A percentile compares a stretch with the other conserved stretches of the same genome.
Evolutionary conservation across 2,888 invertebrate genomes (phyloP).

Genomic region (Melanargia galathea): DNA sequence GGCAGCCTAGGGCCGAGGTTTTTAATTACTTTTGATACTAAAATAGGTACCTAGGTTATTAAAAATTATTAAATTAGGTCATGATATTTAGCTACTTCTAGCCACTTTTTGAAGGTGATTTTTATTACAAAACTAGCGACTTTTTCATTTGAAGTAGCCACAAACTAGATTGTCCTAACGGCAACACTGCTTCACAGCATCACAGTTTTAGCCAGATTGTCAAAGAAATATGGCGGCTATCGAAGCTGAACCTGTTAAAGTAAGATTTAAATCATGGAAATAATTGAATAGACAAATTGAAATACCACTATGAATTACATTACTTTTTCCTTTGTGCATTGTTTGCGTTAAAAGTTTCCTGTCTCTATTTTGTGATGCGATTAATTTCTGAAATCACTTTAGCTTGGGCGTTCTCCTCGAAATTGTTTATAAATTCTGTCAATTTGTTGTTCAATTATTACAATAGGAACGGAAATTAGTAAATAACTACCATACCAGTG

Average conservation of each 20-base stretch:
- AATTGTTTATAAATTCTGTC: slow-evolving; percentile 36
- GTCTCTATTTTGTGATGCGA: neutral
- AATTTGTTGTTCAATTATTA: slow-evolving; percentile 17
- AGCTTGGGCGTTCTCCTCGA: slow-evolving; percentile 48
- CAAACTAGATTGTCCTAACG: too few relatives aligned
- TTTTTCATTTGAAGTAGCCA: too few relatives aligned
- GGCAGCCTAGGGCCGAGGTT: too few relatives aligned
- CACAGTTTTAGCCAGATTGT: slow-evolving; percentile 53
- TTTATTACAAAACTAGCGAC: too few relatives aligned
- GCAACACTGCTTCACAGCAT: too few relatives aligned
- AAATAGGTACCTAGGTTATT: too few relatives aligned
- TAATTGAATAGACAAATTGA: neutral
- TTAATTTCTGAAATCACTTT: slow-evolving; percentile 9
- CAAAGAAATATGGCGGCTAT: slow-evolving; percentile 84
- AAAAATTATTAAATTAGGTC: too few relatives aligned
- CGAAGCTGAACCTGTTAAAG: slow-evolving; percentile 75
- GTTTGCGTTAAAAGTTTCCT: neutral
- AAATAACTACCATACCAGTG: slow-evolving; percentile 17
- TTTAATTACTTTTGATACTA: too few relatives aligned
- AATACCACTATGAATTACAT: neutral
- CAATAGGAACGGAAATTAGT: slow-evolving; percentile 16
- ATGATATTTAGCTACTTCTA: too few relatives aligned
- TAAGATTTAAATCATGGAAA: slow-evolving; percentile 50
- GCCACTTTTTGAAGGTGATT: too few relatives aligned
- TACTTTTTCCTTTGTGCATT: neutral